Base-by-base conservation (phyloP, 2,797 vertebrate genomes). In the Urophycis tenuis region DNA sequence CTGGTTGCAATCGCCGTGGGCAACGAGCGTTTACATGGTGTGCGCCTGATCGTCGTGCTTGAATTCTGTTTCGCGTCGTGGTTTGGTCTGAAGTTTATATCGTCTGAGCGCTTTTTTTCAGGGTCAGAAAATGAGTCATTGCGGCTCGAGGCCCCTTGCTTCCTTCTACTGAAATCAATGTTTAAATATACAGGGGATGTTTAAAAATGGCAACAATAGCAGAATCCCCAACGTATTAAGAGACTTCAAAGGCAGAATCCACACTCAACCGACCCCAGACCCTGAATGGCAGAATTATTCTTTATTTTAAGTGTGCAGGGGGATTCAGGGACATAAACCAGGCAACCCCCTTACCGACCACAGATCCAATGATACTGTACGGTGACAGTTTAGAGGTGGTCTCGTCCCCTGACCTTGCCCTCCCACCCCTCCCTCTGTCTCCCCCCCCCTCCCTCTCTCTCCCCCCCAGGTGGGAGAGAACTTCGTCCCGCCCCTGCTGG, bases 401-500 rank as follows among this genome's bases (percentile, higher is more conserved):
- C n/a, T 25, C 60, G 10, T 4, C 0, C 25, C 25, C n/a, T 11
- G 10, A 2, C 35, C 35, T n/a, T n/a, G n/a, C 53, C 60, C 25
- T 2, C 8, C 60, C n/a, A n/a, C 60, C n/a, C n/a, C n/a, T 0
- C n/a, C n/a, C 25, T 60, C 22, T 7, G 10, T 25, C 35, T 32
- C 30, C 69, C 22, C 14, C 71, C n/a, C 30, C 78, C 6, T 67
- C 75, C 31, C 7, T 0, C 17, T 19, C 30, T 70, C 33, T 71
- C 60, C 49, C 49, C 80, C 80, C 80, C 84, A 98, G 96, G 96
- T 98, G 60, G 96, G 95, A 72, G 96, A 98, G 91, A 98, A 98
- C 90, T 98, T 98, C 87, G 96, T 98, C 77, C 96, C 96, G 49
- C 96, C 96, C 6, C 90, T 98, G 85, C 89, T 98, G 91, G 96